These are phyloP conservation scores for Philonicus albiceps DNA, from an alignment of 2,888 invertebrate species.

Conservation along the genomic window DNA sequence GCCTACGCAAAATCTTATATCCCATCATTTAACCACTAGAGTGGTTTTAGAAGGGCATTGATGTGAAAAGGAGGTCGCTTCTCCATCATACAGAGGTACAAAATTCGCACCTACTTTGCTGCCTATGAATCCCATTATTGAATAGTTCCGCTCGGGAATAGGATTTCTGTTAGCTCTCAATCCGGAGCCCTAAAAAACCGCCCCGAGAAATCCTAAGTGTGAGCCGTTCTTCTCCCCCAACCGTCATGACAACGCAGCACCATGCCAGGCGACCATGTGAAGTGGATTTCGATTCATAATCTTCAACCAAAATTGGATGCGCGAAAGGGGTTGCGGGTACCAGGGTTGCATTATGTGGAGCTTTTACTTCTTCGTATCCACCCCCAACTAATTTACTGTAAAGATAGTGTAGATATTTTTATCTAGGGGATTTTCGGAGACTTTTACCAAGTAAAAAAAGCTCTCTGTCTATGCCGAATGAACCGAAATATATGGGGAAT, in stretches of 20 bases:
- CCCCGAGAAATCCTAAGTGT: neutral
- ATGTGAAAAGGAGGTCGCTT: neutral
- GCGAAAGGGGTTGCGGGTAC: neutral
- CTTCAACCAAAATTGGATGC: neutral
- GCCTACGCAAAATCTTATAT: neutral
- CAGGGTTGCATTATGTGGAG: neutral
- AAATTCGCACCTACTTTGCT: neutral
- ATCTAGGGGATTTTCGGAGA: neutral
- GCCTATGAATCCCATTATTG: neutral
- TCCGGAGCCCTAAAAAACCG: neutral
- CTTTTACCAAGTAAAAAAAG: neutral
- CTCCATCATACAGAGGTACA: neutral
- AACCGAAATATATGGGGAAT: neutral
- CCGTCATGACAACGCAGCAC: constrained; percentile 16
- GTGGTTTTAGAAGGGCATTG: neutral
- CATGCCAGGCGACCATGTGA: constrained; percentile 5
- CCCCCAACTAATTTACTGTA: neutral
- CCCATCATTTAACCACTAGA: neutral
- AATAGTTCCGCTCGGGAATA: constrained; percentile 3
- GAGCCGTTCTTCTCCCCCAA: neutral
- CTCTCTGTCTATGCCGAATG: neutral
- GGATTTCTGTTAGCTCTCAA: neutral
- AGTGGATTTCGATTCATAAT: constrained; percentile 4
- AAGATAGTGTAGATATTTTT: neutral
- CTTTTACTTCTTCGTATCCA: neutral